These are phyloP conservation scores for Crenuchus spilurus DNA, from an alignment of 2,797 vertebrate species.

Conservation along the genomic window DNA sequence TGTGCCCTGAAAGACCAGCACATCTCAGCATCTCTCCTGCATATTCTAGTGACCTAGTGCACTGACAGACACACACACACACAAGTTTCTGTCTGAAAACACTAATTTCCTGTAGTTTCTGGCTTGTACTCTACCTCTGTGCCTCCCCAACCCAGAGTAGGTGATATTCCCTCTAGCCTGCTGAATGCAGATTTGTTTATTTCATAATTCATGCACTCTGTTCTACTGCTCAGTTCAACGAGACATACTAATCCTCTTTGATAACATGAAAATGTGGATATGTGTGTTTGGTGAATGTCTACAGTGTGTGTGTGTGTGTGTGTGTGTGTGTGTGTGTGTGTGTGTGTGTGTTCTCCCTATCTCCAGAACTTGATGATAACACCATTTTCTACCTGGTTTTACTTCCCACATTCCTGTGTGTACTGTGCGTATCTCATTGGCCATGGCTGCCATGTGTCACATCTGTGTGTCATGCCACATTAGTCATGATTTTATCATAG, in stretches of 20 bases:
- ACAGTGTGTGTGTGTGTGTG: not conserved
- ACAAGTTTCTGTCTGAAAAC: not conserved
- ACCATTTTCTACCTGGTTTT: not conserved
- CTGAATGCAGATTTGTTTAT: not conserved
- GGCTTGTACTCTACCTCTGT: not conserved
- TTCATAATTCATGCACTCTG: not conserved
- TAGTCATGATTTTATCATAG: slow-evolving; percentile 60
- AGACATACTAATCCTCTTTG: not conserved
- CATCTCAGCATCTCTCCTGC: not conserved
- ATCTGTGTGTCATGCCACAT: slow-evolving; percentile 55
- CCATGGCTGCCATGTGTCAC: slow-evolving; percentile 16
- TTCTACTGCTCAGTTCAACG: not conserved
- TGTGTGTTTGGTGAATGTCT: not conserved
- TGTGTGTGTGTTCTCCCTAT: not conserved
- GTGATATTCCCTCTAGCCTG: not conserved
- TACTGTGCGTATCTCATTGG: not conserved
- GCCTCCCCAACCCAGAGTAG: not conserved
- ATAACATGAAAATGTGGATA: not conserved
- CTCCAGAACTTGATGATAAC: not conserved
- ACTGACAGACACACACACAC: not conserved
- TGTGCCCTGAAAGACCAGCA: not conserved
- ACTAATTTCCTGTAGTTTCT: not conserved
- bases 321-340: not conserved
- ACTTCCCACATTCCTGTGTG: not conserved
- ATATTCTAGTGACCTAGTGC: slow-evolving; percentile 1